Evolutionary conservation across 2,797 vertebrate genomes (phyloP), one percentile per base, ranked within the genome.

Genomic region (Cyprinodon diabolis): DNA sequence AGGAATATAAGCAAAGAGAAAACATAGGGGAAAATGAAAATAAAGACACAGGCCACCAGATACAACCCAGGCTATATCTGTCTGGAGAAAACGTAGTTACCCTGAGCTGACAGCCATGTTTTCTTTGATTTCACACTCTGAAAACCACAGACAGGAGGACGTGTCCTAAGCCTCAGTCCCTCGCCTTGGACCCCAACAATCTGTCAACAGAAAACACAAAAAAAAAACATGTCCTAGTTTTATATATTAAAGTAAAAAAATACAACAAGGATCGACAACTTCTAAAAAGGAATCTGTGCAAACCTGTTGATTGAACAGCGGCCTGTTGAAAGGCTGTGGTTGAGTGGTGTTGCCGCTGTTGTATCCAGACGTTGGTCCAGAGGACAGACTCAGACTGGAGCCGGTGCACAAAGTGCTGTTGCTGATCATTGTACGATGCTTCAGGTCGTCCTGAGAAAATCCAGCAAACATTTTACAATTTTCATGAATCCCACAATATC

Each of bases 281-380:
- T 30, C 30, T 30, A 30, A 30, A 30, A 30, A 30, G 30, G 30
- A 30, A 0, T 30, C 2, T 30, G 45, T 37, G 62, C 78, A 4
- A 9, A 95, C 94, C 93, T 93, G 89, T 82, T 75, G 84, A 8
- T 57, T 73, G 4, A 86, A 47, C 43, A 66, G 60, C 8, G 90
- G 67, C 67, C 67, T 88, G 81, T n/a, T 89, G 52, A 81, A 58
- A 3, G 84, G 89, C 81, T 88, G 91, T 4, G 89, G 71, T 21
- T 91, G 87, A 56, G 80, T 87, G 0, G 95, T 82, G 77, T 96
- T 97, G 71, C 97, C 96, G 62, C 97, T 99, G 84, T 97, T 96
- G 91, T 99, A 99, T 6, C 97, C 98, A 30, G 98, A 99, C 0
- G 98, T 98, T 47, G 96, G 94, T 45, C 95, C 96, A 60, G 98